These are phyloP conservation scores for Oceanodroma tethys DNA, from an alignment of 2,113 vertebrate genomes.

Conservation along the genomic window DNA sequence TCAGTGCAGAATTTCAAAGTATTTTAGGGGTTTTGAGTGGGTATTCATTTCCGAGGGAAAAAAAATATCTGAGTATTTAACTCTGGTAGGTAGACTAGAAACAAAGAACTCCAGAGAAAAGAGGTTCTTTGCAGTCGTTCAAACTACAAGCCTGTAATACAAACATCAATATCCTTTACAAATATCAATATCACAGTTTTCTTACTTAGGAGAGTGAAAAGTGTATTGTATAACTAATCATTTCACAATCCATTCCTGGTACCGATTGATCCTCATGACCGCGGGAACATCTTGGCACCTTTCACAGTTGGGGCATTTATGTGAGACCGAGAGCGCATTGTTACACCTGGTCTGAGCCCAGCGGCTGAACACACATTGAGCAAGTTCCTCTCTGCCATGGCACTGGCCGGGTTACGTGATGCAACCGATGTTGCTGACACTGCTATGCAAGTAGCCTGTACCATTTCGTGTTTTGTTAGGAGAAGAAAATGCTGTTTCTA, in stretches of 20 bases:
- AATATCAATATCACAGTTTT: background rate
- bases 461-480: background rate
- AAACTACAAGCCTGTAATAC: background rate
- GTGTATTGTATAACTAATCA: background rate
- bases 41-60: background rate
- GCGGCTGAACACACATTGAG: background rate
- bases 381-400: background rate
- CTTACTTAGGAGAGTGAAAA: conserved; percentile 1
- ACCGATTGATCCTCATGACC: conserved; percentile 20
- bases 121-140: background rate
- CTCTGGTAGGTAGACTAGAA: background rate
- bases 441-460: background rate
- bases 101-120: background rate
- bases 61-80: background rate
- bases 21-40: background rate
- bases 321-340: background rate
- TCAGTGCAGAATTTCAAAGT: background rate
- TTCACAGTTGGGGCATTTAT: background rate
- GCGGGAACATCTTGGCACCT: conserved; percentile 32
- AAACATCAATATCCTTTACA: no score
- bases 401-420: background rate
- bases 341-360: background rate
- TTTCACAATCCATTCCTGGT: conserved; percentile 54
- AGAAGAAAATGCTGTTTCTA: conserved; percentile 15
- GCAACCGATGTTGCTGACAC: background rate